These are phyloP conservation scores for Petrocephalus zakoni DNA, from an alignment of 2,113 vertebrate genomes.

Conservation along the genomic window DNA sequence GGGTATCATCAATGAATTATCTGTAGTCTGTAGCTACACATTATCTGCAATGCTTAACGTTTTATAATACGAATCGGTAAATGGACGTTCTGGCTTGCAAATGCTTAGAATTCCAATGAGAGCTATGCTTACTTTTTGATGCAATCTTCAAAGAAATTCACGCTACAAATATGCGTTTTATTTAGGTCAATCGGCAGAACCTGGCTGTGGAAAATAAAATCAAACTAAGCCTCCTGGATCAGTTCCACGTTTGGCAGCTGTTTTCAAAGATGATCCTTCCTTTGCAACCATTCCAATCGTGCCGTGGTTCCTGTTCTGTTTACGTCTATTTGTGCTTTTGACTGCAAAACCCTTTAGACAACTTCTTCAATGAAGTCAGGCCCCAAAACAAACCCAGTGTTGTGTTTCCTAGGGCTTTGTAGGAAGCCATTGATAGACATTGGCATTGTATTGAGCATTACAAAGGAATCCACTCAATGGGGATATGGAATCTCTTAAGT, in stretches of 20 bases:
- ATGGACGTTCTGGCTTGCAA: background rate
- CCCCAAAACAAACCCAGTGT: background rate
- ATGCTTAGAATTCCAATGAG: slow-evolving; percentile 2
- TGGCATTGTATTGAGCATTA: background rate
- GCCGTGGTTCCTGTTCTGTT: background rate
- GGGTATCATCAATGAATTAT: background rate
- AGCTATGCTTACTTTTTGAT: background rate
- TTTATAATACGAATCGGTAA: background rate
- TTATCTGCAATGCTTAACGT: background rate
- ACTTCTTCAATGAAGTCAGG: background rate
- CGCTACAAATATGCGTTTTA: background rate
- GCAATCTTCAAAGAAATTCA: slow-evolving; percentile 9
- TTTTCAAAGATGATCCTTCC: slow-evolving; percentile 2
- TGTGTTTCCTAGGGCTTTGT: background rate
- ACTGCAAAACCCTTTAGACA: background rate
- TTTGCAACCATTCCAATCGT: background rate
- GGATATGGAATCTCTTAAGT: slow-evolving; percentile 5
- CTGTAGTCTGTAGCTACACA: background rate
- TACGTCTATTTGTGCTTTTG: background rate
- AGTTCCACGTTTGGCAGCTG: background rate
- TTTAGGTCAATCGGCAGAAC: slow-evolving; percentile 12
- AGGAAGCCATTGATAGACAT: slow-evolving; percentile 4
- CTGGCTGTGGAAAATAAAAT: slow-evolving; percentile 1
- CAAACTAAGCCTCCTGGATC: background rate
- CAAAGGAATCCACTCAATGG: slow-evolving; percentile 2